A percentile compares a stretch with the other conserved stretches of the same genome.
phyloP scores from a whole-genome alignment of 2,888 invertebrate species.

The Kuschelorhynchus macadamiae region DNA sequence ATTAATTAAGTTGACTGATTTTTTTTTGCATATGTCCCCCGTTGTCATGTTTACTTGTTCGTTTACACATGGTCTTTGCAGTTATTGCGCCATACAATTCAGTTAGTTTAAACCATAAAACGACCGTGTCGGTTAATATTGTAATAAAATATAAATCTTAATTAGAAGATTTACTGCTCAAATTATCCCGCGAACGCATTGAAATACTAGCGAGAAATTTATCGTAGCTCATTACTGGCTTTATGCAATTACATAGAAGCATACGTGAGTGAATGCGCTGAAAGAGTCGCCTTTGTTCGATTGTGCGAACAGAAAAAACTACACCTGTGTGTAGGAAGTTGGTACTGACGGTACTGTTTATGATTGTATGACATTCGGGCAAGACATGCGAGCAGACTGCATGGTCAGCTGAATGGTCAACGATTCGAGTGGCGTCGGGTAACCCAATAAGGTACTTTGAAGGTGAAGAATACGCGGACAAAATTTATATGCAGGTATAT shows the following conservation, averaged over 20 bases:
- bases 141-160: constrained; percentile 30
- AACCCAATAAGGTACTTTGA: constrained; percentile 17
- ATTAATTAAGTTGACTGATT: no score
- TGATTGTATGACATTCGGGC: constrained; percentile 31
- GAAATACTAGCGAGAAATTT: constrained; percentile 46
- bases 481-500: no score
- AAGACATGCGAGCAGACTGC: constrained; percentile 37
- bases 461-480: no score
- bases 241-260: constrained; percentile 51
- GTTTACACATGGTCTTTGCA: no score
- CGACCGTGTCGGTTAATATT: constrained; percentile 1
- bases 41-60: no score
- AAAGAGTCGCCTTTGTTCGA: constrained; percentile 47
- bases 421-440: constrained; percentile 31
- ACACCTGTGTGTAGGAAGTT: constrained; percentile 45
- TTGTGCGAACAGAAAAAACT: constrained; percentile 45
- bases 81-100: no score
- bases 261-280: constrained; percentile 50
- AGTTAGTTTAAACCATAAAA: neutral
- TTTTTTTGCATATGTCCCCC: no score
- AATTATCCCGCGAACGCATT: constrained; percentile 42
- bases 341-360: constrained; percentile 28
- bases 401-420: constrained; percentile 32
- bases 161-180: constrained; percentile 43
- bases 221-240: constrained; percentile 48